Conservation (phyloP, 2,797 vertebrate species). For the Strix occidentalis region DNA sequence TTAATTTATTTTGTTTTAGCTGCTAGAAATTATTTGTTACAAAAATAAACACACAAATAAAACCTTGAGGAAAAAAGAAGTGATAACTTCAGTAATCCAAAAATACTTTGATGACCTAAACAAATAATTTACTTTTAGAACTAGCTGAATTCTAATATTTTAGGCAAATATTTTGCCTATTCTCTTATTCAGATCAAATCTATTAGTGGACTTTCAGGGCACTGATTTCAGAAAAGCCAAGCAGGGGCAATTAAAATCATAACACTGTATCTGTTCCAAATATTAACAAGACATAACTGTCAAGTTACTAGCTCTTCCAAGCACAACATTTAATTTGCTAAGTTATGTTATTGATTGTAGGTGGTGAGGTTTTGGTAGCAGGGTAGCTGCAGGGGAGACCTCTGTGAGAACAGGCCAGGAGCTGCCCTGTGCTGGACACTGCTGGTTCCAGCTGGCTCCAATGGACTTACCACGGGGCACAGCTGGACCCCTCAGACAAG, state of each 20-base stretch:
- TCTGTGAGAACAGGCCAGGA: not conserved
- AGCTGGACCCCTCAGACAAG: too few species aligned
- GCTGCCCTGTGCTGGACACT: accelerated
- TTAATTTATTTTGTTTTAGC: not conserved
- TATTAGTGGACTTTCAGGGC: not conserved
- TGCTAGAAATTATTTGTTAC: not conserved
- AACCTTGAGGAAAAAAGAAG: not conserved
- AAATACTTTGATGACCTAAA: not conserved
- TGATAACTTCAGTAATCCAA: not conserved
- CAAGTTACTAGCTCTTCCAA: not conserved
- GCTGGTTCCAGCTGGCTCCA: not conserved
- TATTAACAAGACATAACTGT: not conserved
- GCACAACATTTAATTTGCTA: not conserved
- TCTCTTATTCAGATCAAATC: not conserved
- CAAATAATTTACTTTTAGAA: not conserved
- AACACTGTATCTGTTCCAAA: not conserved
- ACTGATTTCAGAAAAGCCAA: not conserved
- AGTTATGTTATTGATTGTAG: not conserved
- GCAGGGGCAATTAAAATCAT: not conserved
- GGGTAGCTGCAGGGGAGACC: not conserved
- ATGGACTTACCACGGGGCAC: accelerated
- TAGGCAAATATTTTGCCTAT: not conserved
- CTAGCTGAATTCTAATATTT: not conserved
- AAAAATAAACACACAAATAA: not conserved
- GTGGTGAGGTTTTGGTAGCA: not conserved